Evolutionary conservation across 2,113 vertebrate species (phyloP), one percentile per base, ranked within the genome.

Genomic region (Triplophysa siluroides): DNA sequence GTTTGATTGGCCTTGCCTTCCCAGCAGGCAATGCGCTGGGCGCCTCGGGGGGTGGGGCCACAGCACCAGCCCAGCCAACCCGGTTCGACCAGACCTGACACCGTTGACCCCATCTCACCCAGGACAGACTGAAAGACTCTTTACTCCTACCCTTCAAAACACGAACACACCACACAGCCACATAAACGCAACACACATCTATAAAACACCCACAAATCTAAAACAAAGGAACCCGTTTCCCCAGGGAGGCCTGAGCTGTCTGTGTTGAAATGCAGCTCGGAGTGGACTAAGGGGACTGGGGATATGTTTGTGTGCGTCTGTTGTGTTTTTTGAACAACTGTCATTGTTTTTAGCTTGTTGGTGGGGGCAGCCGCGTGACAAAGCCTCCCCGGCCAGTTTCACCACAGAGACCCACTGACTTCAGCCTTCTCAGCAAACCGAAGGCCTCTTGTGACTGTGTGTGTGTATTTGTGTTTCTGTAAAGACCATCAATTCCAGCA

Each of bases 1-100:
- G 89, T 93, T 89, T 91, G 85, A 93, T 92, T 93, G 93, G 92
- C 90, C 92, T 90, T 91, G 90, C 92, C 90, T 91, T 89, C 87
- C 86, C 81, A 88, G 88, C 91, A 88, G 90, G 92, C 86, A 85
- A 87, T 91, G 88, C 88, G 90, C 85, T 86, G 91, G 73, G 91
- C 87, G 89, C 90, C 90, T 76, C 50, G 1, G 91, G 87, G 92
- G 91, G 91, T 91, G 93, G 92, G 92, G 78, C 88, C 92, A 94
- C 91, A 91, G 63, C 8, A 79, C 77, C 83, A 88, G 60, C 78
- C 88, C 89, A 91, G 90, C 85, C 81, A 83, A 83, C 72, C 70
- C 14, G 9, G 19, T 38, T 89, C 92, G 90, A 87, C 81, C 92
- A 92, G 92, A 92, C 92, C 90, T 88, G 79, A 87, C 91, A 73